Evolutionary conservation across 2,888 invertebrate genomes (phyloP).

Genomic region (Caenorhabditis auriculariae): DNA sequence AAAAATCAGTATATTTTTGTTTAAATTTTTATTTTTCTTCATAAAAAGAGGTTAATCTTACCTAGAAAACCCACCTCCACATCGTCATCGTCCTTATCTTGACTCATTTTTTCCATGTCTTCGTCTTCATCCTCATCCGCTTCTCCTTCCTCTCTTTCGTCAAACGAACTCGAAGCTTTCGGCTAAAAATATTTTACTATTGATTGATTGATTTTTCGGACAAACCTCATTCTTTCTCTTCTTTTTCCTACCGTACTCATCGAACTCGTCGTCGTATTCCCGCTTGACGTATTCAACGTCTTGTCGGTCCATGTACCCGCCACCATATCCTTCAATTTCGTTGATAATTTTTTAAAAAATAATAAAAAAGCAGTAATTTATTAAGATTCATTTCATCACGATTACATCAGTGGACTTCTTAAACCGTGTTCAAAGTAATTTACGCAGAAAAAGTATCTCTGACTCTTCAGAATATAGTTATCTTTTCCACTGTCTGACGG

Average conservation of each 20-base stretch:
- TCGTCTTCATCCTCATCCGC: slow-evolving; percentile 6
- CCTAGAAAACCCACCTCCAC: neutral
- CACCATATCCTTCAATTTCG: slow-evolving; percentile 65
- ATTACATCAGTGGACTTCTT: too few species aligned
- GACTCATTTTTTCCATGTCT: slow-evolving; percentile 2
- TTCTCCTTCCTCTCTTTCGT: slow-evolving; percentile 1
- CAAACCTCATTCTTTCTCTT: slow-evolving; percentile 43
- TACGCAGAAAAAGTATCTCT: too few species aligned
- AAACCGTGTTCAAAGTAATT: too few species aligned
- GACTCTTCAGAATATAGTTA: too few species aligned
- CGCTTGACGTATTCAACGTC: slow-evolving; percentile 88
- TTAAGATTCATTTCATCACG: too few species aligned
- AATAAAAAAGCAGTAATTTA: too few species aligned
- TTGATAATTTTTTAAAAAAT: neutral
- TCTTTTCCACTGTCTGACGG: too few species aligned
- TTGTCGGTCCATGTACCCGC: slow-evolving; percentile 69
- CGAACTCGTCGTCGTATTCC: slow-evolving; percentile 79
- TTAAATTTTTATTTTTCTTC: neutral
- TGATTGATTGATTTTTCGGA: neutral
- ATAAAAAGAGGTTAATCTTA: neutral
- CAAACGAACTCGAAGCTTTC: neutral
- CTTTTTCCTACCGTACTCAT: slow-evolving; percentile 71
- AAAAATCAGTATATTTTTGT: too few species aligned
- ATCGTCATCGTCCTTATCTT: slow-evolving; percentile 7
- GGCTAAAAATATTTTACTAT: neutral